Base-by-base conservation (phyloP, 2,797 vertebrate species). In the Heliangelus exortis region DNA sequence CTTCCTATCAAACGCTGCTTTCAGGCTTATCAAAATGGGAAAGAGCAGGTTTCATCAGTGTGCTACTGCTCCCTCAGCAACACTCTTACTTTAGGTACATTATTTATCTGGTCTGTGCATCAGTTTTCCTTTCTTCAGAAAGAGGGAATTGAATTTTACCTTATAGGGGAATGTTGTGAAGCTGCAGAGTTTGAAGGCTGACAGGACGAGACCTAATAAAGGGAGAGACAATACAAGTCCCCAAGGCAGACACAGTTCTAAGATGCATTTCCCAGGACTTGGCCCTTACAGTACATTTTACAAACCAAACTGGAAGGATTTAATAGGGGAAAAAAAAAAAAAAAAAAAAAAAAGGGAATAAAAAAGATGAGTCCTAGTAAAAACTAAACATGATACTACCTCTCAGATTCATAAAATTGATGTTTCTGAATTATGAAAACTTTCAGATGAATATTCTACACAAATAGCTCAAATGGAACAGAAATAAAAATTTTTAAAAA, bases 131-230 rank as follows among this genome's bases (percentile, higher is more conserved):
- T 85, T 87, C 87, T 74, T 48, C 33, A 58, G 94, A 80, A 78
- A 69, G 33, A 3, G 34, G 21, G 82, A 80, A 96, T 94, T 94
- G 68, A 80, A 83, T 96, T 96, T 94, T 93, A 65, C 87, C 91
- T 77, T 94, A 85, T 74, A 80, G 91, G 87, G 92, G 15, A 78
- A 94, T 80, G 57, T 13, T 57, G 75, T 73, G 82, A 80, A 89
- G 61, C 43, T 74, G 26, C 48, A 67, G 89, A 55, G 25, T 57
- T 89, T 92, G 80, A 71, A 92, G 79, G 57, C 31, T 85, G 87
- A 77, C 85, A 92, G 85, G 15, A 89, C 41, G 25, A 92, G 79
- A 85, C 53, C 41, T 88, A 80, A 95, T 86, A 91, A 75, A 92
- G 10, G 28, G 25, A 92, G 53, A 91, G 85, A 41, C 39, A 50